These are phyloP conservation scores for Nebria salina DNA, from an alignment of 2,888 invertebrate genomes.

Conservation along the genomic window DNA sequence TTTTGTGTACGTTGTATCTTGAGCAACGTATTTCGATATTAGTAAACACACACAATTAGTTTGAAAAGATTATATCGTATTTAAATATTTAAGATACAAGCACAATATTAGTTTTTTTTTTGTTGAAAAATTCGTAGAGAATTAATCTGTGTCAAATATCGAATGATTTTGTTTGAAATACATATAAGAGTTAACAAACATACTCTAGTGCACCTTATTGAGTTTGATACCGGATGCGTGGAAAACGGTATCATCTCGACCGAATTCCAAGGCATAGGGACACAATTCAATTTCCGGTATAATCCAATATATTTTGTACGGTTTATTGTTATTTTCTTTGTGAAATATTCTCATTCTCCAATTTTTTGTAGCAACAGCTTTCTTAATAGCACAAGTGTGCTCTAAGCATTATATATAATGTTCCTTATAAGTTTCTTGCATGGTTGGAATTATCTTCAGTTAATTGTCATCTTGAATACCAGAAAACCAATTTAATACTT, in stretches of 20 bases:
- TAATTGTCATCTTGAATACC: not conserved
- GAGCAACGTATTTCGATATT: too few relatives aligned
- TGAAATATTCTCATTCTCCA: not conserved
- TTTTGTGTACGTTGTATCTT: too few relatives aligned
- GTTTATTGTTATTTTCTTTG: constrained; percentile 17
- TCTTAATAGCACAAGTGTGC: too few relatives aligned
- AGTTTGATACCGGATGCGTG: constrained; percentile 6
- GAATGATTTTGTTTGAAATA: not conserved
- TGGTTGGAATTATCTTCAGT: not conserved
- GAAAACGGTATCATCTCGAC: constrained; percentile 21
- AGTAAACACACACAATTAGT: too few relatives aligned
- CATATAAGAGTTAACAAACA: constrained; percentile 17
- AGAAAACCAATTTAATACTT: not conserved
- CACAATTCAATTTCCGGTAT: constrained; percentile 39
- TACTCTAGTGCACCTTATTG: not conserved
- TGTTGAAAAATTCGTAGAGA: too few relatives aligned
- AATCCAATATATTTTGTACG: constrained; percentile 31
- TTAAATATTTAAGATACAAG: too few relatives aligned
- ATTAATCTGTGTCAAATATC: too few relatives aligned
- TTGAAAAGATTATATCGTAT: too few relatives aligned
- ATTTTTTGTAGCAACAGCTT: too few relatives aligned
- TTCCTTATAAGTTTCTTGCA: not conserved
- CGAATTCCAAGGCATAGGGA: not conserved
- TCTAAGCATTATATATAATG: too few relatives aligned
- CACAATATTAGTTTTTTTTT: too few relatives aligned